Conservation (phyloP, 2,113 vertebrate species). For the Oxyura jamaicensis region DNA sequence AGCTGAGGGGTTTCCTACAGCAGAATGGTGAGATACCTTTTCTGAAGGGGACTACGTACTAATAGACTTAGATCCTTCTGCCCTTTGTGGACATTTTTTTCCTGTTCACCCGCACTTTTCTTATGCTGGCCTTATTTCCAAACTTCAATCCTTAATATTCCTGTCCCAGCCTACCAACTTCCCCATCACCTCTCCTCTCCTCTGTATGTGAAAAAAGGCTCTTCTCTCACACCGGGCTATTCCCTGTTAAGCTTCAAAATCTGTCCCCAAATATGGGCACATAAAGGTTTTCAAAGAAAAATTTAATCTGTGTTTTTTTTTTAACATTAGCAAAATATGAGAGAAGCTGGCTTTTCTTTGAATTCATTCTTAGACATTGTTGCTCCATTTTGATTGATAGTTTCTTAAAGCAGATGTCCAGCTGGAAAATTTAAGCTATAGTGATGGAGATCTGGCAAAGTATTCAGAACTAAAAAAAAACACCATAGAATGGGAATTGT, state of each 20-base stretch:
- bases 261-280: neutral
- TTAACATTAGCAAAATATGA: neutral
- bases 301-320: neutral
- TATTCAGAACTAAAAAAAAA: neutral
- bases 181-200: neutral
- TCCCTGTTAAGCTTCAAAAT: neutral
- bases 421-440: neutral
- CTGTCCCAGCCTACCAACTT: neutral
- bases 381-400: neutral
- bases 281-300: neutral
- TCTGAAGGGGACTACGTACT: neutral
- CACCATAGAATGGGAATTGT: constrained; percentile 18
- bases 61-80: neutral
- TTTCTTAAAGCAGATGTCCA: constrained; percentile 6
- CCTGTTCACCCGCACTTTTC: neutral
- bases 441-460: neutral
- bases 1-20: neutral
- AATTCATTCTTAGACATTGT: neutral
- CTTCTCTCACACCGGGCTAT: neutral
- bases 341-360: neutral
- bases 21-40: neutral
- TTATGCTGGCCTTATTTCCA: neutral
- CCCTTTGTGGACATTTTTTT: neutral
- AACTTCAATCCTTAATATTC: neutral
- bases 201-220: neutral